These are phyloP conservation scores for Festucalex cinctus DNA, from an alignment of 2,113 vertebrate genomes.

Conservation along the genomic window DNA sequence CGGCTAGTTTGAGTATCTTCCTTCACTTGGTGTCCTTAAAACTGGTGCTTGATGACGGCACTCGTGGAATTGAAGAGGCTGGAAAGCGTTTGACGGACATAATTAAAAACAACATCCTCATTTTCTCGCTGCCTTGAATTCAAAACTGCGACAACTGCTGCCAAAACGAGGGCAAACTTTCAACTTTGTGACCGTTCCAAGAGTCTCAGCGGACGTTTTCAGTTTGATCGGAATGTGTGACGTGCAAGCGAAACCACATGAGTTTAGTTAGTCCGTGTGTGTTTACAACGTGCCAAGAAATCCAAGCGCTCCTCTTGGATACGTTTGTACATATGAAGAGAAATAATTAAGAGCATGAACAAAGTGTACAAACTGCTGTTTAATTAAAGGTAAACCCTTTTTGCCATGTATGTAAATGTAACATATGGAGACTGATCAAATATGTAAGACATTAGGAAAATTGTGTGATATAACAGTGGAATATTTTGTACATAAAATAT, in stretches of 20 bases:
- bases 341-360: constrained; percentile 33
- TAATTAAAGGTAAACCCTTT: constrained; percentile 53
- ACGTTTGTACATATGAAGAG: constrained; percentile 19
- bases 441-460: constrained; percentile 50
- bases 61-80: not conserved
- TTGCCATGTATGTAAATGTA: constrained; percentile 65
- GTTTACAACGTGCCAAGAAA: constrained; percentile 71
- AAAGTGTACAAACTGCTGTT: constrained; percentile 50
- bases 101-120: not conserved
- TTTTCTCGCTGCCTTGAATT: not conserved
- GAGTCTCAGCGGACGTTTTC: not conserved
- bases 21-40: not conserved
- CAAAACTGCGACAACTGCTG: not conserved
- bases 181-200: not conserved
- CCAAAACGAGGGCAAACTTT: not conserved
- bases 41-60: not conserved
- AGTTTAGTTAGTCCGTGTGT: constrained; percentile 15
- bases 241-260: not conserved
- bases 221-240: not conserved
- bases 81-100: not conserved
- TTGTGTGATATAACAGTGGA: constrained; percentile 63
- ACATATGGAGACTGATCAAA: constrained; percentile 44
- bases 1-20: not conserved
- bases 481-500: constrained; percentile 74
- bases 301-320: constrained; percentile 26